phyloP scores from a whole-genome alignment of 2,888 invertebrate species.

The Altica lythri region DNA sequence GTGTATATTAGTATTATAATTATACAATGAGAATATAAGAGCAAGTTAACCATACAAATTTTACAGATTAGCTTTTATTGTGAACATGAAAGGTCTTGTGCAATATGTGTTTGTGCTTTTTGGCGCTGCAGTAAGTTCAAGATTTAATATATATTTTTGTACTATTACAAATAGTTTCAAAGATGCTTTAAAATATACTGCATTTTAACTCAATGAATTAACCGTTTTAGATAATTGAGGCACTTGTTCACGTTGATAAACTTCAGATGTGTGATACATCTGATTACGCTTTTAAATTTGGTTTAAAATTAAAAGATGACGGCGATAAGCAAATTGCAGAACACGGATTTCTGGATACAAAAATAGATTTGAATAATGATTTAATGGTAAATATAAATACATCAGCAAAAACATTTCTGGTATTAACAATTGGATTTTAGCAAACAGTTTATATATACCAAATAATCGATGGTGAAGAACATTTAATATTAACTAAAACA shows the following conservation, averaged over 20 bases:
- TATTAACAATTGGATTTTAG: conserved; percentile 21
- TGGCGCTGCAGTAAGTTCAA: too few species aligned
- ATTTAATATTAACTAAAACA: conserved; percentile 33
- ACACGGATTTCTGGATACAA: conserved; percentile 32
- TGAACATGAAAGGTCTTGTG: too few species aligned
- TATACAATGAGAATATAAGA: too few species aligned
- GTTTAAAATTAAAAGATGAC: conserved; percentile 20
- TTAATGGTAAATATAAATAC: conserved; percentile 32
- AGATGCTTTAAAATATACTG: too few species aligned
- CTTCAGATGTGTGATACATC: conserved; percentile 37
- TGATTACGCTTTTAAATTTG: conserved; percentile 34
- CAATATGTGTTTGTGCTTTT: too few species aligned
- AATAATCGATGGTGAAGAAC: conserved; percentile 36
- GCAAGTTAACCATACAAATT: too few species aligned
- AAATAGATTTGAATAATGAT: conserved; percentile 38
- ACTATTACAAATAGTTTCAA: too few species aligned
- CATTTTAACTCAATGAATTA: too few species aligned
- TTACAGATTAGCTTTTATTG: too few species aligned
- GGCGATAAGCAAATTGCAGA: conserved; percentile 35
- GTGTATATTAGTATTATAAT: too few species aligned
- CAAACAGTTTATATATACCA: conserved; percentile 30
- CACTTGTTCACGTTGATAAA: conserved; percentile 26
- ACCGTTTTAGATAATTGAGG: conserved; percentile 27
- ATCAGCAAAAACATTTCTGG: background rate
- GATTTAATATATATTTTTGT: too few species aligned